Percentiles rank a stretch among this genome's conserved stretches.
phyloP scores from a whole-genome alignment of 2,797 vertebrate genomes.

The Otus scops region DNA sequence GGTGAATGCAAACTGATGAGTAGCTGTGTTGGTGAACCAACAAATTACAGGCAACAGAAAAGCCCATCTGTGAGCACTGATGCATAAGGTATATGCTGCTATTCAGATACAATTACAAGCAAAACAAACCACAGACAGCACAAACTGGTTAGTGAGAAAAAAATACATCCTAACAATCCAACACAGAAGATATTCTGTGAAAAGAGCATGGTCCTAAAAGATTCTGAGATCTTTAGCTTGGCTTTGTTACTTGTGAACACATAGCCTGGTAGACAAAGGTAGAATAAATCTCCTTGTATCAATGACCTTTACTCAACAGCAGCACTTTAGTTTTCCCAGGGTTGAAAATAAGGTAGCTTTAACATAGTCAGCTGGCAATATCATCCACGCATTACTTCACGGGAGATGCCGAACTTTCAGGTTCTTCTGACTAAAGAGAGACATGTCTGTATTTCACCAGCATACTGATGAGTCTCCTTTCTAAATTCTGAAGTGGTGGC shows the following conservation, averaged over 20 bases:
- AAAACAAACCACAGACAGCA: not conserved
- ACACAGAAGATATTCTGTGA: not conserved
- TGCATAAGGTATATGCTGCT: not conserved
- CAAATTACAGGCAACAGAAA: not conserved
- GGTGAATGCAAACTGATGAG: not conserved
- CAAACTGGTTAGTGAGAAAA: not conserved
- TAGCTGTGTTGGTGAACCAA: not conserved
- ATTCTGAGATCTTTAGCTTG: not conserved
- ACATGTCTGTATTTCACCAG: slow-evolving; percentile 50
- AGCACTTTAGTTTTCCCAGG: slow-evolving; percentile 34
- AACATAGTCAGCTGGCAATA: slow-evolving; percentile 41
- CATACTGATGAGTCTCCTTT: slow-evolving; percentile 59
- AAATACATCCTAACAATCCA: not conserved
- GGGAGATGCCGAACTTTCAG: slow-evolving; percentile 56
- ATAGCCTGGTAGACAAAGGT: not conserved
- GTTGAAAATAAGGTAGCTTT: slow-evolving; percentile 20
- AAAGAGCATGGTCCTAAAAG: not conserved
- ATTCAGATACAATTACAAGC: not conserved
- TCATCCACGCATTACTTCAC: slow-evolving; percentile 54
- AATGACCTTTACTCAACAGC: slow-evolving; percentile 35
- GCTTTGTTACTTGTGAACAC: slow-evolving; percentile 17
- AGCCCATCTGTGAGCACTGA: not conserved
- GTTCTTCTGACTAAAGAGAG: slow-evolving; percentile 54
- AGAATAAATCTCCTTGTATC: slow-evolving; percentile 13
- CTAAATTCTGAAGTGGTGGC: slow-evolving; percentile 28